phyloP scores from a whole-genome alignment of 1,140 invertebrate genomes.

The Drosophila insularis region DNA sequence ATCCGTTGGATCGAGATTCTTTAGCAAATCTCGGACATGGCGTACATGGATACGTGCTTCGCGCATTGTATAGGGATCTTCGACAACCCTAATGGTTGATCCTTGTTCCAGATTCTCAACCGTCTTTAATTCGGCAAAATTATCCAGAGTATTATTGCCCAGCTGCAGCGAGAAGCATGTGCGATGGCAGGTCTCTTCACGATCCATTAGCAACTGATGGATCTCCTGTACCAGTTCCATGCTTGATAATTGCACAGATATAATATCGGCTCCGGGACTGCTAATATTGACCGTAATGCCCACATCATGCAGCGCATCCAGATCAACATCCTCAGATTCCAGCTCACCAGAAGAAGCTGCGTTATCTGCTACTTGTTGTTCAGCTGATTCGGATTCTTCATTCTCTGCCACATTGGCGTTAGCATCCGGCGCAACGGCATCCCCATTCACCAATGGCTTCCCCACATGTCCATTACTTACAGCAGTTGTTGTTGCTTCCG shows the following conservation, averaged over 20 bases:
- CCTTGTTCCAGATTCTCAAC: slow-evolving; percentile 98
- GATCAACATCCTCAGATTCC: slow-evolving; percentile 78
- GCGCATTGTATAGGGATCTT: slow-evolving; percentile 98
- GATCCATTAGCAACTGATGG: slow-evolving; percentile 98
- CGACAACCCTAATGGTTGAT: slow-evolving; percentile 95
- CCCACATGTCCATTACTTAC: slow-evolving; percentile 64
- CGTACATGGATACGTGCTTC: slow-evolving; percentile 98
- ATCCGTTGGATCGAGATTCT: slow-evolving; percentile 95
- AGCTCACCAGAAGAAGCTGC: slow-evolving; percentile 10
- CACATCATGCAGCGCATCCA: slow-evolving; percentile 96
- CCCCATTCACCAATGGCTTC: slow-evolving; percentile 29
- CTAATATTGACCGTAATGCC: slow-evolving; percentile 96
- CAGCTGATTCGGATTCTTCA: slow-evolving; percentile 3
- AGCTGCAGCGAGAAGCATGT: slow-evolving; percentile 99
- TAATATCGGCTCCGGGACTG: slow-evolving; percentile 93
- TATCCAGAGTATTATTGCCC: slow-evolving; percentile 96
- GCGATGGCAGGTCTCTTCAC: slow-evolving; percentile 98
- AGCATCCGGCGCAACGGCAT: slow-evolving; percentile 30
- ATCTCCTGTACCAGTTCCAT: slow-evolving; percentile 99
- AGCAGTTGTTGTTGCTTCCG: slow-evolving; percentile 8
- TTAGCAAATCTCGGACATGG: slow-evolving; percentile 97
- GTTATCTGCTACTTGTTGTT: slow-evolving; percentile 6
- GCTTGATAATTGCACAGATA: slow-evolving; percentile 97
- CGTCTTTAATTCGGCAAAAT: slow-evolving; percentile 98
- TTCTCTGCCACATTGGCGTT: slow-evolving; percentile 64